A percentile compares a stretch with the other conserved stretches of the same genome.
Evolutionary conservation across 2,888 invertebrate species (phyloP).

Genomic region (Xestia rhomboidea): DNA sequence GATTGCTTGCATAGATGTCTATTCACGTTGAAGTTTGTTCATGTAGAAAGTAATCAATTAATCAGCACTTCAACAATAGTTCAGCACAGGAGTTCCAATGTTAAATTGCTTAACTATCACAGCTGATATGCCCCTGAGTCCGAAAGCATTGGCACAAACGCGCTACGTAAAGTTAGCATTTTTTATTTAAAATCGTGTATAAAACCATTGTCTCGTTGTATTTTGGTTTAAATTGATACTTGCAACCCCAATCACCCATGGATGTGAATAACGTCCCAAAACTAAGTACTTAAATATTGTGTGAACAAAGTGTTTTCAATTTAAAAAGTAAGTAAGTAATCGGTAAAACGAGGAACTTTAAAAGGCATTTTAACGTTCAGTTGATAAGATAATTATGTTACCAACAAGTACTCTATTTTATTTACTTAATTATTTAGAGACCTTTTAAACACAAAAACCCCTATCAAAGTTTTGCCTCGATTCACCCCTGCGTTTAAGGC

Average conservation of each 20-base stretch:
- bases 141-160: not conserved
- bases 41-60: conserved; percentile 25
- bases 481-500: too few species aligned
- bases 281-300: not conserved
- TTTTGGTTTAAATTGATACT: not conserved
- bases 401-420: not conserved
- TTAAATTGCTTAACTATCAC: conserved; percentile 1
- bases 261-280: not conserved
- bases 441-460: not conserved
- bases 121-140: not conserved
- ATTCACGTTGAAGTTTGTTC: conserved; percentile 35
- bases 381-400: not conserved
- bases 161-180: not conserved
- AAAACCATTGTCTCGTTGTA: not conserved
- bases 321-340: not conserved
- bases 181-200: not conserved
- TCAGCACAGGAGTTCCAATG: conserved; percentile 28
- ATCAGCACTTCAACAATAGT: conserved; percentile 39
- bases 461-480: too few species aligned
- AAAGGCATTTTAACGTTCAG: not conserved
- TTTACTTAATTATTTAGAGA: not conserved
- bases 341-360: not conserved
- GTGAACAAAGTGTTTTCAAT: not conserved
- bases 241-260: not conserved
- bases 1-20: conserved; percentile 16